Base-by-base conservation (phyloP, 2,797 vertebrate species). In the Petrocephalus schoutedeni region DNA sequence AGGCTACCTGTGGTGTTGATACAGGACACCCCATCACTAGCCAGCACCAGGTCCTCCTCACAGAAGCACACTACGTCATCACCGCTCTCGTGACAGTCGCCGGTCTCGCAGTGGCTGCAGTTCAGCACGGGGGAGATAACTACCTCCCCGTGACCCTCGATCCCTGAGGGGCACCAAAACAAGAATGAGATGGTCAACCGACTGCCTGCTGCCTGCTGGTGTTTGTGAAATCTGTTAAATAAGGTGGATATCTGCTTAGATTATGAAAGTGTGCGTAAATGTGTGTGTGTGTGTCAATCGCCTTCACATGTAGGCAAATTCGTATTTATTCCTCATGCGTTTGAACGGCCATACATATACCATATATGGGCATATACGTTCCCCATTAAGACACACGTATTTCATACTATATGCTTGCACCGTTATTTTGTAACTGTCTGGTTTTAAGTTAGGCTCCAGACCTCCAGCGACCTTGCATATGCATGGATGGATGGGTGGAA, bases 101-200 rank as follows among this genome's bases (percentile, higher is more conserved):
- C 95, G 85, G 96, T 96, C 90, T 98, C 96, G 87, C 98, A 99
- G 93, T 98, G 98, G 93, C 97, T 99, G 94, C 98, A 99, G 96
- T 99, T 99, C 89, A 97, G 96, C 88, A 97, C 97, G 0, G 97
- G 95, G 86, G 93, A 96, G 93, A 99, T 98, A 89, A 97, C 95
- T 92, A 99, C 98, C 92, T 99, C 98, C 59, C 98, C 98, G 0
- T 98, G 96, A 4, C 97, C 97, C 90, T 99, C 98, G 93, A 97
- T 97, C 88, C 95, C 98, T 99, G 91, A 87, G 71, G 36, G 53
- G 57, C 5, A 82, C 59, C 9, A 86, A 28, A 32, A n/a, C 41
- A 4, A 23, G 64, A 3, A 8, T 8, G 36, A 12, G 53, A 41
- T 1, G 3, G 14, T 21, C 9, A 23, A 36, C 14, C 3, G 45